A percentile compares a stretch with the other conserved stretches of the same genome.
Evolutionary conservation across 2,888 invertebrate genomes (phyloP).

Genomic region (Drosophila greeni): DNA sequence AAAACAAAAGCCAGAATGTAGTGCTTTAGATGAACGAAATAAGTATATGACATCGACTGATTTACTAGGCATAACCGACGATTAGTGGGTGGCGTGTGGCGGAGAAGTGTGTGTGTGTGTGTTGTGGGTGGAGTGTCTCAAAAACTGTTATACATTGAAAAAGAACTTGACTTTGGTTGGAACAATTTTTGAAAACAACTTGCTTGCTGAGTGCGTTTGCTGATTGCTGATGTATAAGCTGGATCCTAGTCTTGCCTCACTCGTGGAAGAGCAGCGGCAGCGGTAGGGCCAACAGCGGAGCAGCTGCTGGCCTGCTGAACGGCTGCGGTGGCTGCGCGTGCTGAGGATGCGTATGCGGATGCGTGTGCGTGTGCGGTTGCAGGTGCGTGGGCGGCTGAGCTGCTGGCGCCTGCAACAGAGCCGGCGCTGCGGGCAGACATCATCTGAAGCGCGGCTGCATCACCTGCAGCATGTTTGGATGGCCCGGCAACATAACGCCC

Average conservation of each 20-base stretch:
- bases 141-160: conserved; percentile 73
- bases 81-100: conserved; percentile 40
- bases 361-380: conserved; percentile 73
- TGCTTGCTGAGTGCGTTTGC: conserved; percentile 40
- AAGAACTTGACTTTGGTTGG: conserved; percentile 64
- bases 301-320: conserved; percentile 23
- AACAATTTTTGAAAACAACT: conserved; percentile 57
- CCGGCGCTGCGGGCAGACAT: conserved; percentile 82
- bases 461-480: conserved; percentile 80
- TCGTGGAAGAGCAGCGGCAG: conserved; percentile 77
- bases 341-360: conserved; percentile 76
- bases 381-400: conserved; percentile 50
- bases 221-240: conserved; percentile 15
- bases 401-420: conserved; percentile 75
- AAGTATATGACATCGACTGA: conserved; percentile 33
- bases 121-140: conserved; percentile 50
- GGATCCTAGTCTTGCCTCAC: conserved; percentile 41
- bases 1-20: conserved; percentile 35
- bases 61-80: conserved; percentile 50
- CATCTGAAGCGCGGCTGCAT: conserved; percentile 94
- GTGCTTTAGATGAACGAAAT: conserved; percentile 54
- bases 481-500: conserved; percentile 80
- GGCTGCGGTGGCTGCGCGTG: conserved; percentile 74
- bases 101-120: conserved; percentile 35
- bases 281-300: conserved; percentile 75